phyloP scores from a whole-genome alignment of 64 coral and sea anemone species.

The Stylophora pistillata region DNA sequence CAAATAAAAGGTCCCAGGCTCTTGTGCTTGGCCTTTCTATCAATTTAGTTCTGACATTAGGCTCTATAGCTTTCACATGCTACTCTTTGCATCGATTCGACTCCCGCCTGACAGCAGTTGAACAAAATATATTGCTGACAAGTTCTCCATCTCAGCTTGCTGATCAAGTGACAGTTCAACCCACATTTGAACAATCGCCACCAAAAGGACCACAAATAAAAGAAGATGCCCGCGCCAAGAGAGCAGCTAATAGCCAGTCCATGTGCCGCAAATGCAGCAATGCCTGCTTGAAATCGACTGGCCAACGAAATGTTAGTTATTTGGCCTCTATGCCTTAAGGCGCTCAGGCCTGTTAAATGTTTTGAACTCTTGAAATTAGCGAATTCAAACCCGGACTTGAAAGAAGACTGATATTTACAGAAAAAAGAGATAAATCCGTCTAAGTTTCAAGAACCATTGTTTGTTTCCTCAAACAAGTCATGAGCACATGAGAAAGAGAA shows the following conservation, averaged over 20 bases:
- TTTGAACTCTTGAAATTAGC: too few relatives aligned
- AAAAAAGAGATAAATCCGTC: too few relatives aligned
- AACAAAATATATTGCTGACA: not conserved
- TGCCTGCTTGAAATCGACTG: too few relatives aligned
- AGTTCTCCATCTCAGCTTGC: not conserved
- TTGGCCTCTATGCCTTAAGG: too few relatives aligned
- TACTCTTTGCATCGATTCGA: slow-evolving; percentile 10
- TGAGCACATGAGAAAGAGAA: too few relatives aligned
- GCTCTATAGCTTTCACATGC: not conserved
- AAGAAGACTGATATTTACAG: too few relatives aligned
- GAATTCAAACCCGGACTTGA: too few relatives aligned
- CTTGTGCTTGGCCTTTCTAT: not conserved
- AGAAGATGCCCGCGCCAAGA: not conserved
- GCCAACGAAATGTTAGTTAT: too few relatives aligned
- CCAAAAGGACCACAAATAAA: not conserved
- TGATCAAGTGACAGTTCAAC: not conserved
- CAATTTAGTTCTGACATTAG: slow-evolving; percentile 3
- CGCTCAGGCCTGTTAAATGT: too few relatives aligned
- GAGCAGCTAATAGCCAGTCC: not conserved
- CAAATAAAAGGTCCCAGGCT: not conserved
- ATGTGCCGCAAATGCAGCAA: slow-evolving; percentile 14
- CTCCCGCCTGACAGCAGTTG: not conserved
- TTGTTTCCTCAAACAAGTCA: too few relatives aligned
- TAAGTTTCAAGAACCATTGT: too few relatives aligned
- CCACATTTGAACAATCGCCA: not conserved